Conservation (phyloP, 2,888 invertebrate genomes). For the Asteroscopus sphinx region DNA sequence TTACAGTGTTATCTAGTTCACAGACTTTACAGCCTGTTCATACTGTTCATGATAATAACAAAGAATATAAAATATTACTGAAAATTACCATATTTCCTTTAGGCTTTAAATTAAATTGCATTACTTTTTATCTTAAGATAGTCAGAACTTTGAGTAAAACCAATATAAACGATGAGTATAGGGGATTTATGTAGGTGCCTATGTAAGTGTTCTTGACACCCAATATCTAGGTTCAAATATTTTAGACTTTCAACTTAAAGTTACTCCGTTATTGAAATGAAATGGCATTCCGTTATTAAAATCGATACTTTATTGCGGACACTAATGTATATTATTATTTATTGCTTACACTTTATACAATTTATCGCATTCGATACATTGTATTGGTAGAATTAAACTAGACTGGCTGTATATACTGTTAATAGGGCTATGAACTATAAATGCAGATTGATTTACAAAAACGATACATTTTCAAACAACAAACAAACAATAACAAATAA, state of each 20-base stretch:
- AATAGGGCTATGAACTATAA: slow-evolving; percentile 4
- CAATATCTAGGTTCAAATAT: slow-evolving; percentile 3
- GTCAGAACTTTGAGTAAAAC: background rate
- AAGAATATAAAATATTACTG: too few relatives aligned
- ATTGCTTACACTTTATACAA: slow-evolving; percentile 5
- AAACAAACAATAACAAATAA: too few relatives aligned
- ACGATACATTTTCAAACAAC: too few relatives aligned
- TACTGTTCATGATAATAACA: too few relatives aligned
- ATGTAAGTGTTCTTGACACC: too few relatives aligned
- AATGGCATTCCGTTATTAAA: slow-evolving; percentile 26
- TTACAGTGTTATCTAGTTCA: too few relatives aligned
- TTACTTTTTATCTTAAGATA: background rate
- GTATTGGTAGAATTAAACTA: background rate
- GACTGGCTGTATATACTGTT: background rate
- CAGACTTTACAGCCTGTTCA: too few relatives aligned
- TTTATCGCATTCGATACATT: slow-evolving; percentile 16
- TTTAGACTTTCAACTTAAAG: slow-evolving; percentile 5
- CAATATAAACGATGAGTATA: background rate
- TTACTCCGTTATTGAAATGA: slow-evolving; percentile 14
- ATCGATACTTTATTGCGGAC: slow-evolving; percentile 23
- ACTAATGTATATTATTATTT: slow-evolving; percentile 26
- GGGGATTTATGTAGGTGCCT: too few relatives aligned
- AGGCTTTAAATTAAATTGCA: background rate
- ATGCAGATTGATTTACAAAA: background rate
- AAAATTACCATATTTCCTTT: too few relatives aligned